Percentiles rank a stretch among this genome's conserved stretches.
phyloP scores from a whole-genome alignment of 2,888 invertebrate genomes.

The Acanthosepion pharaonis region DNA sequence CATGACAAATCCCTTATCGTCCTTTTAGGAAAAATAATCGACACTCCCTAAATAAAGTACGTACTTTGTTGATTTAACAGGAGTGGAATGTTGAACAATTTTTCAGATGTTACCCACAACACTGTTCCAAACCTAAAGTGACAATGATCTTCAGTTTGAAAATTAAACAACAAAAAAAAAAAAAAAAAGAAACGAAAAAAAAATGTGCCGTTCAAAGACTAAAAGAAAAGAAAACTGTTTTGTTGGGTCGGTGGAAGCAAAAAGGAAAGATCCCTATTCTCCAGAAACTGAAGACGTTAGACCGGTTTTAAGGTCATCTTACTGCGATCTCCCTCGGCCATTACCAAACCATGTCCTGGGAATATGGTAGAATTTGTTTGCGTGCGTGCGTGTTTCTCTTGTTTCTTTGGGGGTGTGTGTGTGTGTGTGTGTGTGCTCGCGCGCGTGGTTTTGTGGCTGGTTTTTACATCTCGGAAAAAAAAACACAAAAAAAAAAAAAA shows the following conservation, averaged over 20 bases:
- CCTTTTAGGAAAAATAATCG: not conserved
- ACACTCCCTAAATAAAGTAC: not conserved
- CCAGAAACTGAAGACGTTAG: slow-evolving; percentile 17
- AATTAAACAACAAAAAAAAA: not conserved
- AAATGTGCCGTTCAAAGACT: not conserved
- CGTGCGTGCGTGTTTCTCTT: not conserved
- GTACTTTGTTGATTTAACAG: not conserved
- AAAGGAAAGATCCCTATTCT: not conserved
- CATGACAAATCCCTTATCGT: not conserved
- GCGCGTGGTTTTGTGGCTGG: not conserved
- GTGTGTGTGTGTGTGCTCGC: not conserved
- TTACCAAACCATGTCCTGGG: slow-evolving; percentile 33
- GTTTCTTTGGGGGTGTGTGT: not conserved
- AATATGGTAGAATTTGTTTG: no score
- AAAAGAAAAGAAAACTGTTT: not conserved
- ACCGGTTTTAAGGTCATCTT: slow-evolving; percentile 15
- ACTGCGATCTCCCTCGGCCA: slow-evolving; percentile 9
- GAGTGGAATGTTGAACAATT: not conserved
- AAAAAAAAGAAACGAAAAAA: no score
- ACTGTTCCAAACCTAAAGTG: not conserved
- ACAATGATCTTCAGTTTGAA: not conserved
- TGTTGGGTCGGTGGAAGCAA: not conserved
- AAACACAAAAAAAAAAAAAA: no score
- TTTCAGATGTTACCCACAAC: not conserved
- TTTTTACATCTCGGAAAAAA: not conserved